phyloP scores from a whole-genome alignment of 2,797 vertebrate species.

The Alosa sapidissima region DNA sequence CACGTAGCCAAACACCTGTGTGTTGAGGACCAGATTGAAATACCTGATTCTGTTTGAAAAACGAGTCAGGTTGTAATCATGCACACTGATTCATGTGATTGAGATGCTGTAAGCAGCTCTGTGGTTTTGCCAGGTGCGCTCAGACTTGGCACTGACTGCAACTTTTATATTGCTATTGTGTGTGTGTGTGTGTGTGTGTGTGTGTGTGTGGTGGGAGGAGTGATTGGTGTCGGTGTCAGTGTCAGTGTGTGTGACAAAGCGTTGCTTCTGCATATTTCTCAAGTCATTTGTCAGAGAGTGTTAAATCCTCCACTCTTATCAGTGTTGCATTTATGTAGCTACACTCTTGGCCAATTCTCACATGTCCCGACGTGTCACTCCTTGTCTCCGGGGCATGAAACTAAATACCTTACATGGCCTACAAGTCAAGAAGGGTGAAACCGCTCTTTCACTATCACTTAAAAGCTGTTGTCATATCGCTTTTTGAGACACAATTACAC shows the following conservation, averaged over 20 bases:
- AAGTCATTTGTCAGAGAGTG: neutral
- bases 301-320: neutral
- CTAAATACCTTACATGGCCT: neutral
- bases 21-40: constrained; percentile 9
- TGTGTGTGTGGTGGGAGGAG: neutral
- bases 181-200: constrained; percentile 24
- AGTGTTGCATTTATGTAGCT: constrained; percentile 8
- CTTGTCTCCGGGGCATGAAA: neutral
- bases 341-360: neutral
- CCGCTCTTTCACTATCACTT: neutral
- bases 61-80: constrained; percentile 15
- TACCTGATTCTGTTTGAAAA: constrained; percentile 29
- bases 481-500: neutral
- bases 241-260: constrained; percentile 16
- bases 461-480: neutral
- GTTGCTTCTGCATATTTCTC: constrained; percentile 18
- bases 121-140: constrained; percentile 32
- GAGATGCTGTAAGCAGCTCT: constrained; percentile 20
- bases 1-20: constrained; percentile 1
- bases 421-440: neutral
- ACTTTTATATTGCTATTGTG: constrained; percentile 19
- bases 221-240: constrained; percentile 12
- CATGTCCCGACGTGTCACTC: neutral
- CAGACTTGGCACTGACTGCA: neutral
- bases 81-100: constrained; percentile 36